phyloP scores from a whole-genome alignment of 2,888 invertebrate genomes.

The Diabrotica balteata region DNA sequence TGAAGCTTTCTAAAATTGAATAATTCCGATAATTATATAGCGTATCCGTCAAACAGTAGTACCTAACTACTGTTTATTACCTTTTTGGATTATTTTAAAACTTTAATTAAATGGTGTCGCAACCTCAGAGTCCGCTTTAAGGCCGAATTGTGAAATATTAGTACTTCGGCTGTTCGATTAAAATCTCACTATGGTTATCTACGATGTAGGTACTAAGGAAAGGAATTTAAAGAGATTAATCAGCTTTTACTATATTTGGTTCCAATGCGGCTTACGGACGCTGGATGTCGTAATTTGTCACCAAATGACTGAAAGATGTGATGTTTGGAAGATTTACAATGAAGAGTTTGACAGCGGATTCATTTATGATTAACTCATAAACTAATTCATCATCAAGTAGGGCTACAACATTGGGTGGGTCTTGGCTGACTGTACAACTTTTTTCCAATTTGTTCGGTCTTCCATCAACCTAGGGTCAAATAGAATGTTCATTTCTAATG shows the following conservation, averaged over 20 bases:
- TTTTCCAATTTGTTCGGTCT: too few species aligned
- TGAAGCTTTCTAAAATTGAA: constrained; percentile 14
- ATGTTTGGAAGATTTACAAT: too few species aligned
- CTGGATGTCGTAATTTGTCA: constrained; percentile 23
- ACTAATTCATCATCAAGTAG: too few species aligned
- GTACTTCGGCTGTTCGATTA: constrained; percentile 10
- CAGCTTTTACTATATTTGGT: constrained; percentile 19
- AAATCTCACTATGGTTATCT: constrained; percentile 14
- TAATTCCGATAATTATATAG: constrained; percentile 12
- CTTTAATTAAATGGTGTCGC: constrained; percentile 24
- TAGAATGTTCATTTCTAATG: too few species aligned
- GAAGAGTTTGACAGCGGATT: too few species aligned
- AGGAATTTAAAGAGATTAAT: constrained; percentile 18
- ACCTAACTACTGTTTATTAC: constrained; percentile 21
- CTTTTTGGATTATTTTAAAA: constrained; percentile 16
- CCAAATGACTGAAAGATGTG: background rate
- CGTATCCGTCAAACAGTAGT: constrained; percentile 22
- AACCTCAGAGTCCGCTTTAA: constrained; percentile 1
- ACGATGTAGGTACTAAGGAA: constrained; percentile 17
- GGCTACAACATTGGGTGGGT: too few species aligned
- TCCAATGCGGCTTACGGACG: constrained; percentile 8
- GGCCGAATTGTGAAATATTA: constrained; percentile 14
- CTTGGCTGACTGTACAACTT: too few species aligned
- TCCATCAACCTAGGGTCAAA: too few species aligned
- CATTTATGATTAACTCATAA: too few species aligned